These are phyloP conservation scores for Oegoconia quadripuncta DNA, from an alignment of 2,888 invertebrate genomes.

Conservation along the genomic window DNA sequence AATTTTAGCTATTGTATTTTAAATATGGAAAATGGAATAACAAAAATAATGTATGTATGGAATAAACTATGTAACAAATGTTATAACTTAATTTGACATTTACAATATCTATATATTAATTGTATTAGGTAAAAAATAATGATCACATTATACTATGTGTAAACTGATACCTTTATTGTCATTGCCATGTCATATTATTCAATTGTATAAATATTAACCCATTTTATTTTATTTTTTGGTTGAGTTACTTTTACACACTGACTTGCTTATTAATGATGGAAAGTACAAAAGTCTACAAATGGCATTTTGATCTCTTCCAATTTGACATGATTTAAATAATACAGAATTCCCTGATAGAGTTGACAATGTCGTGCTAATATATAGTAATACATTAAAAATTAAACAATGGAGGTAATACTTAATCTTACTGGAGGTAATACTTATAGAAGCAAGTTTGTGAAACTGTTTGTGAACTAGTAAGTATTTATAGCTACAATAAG, in stretches of 20 bases:
- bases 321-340: constrained; percentile 10
- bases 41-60: constrained; percentile 74
- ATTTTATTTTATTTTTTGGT: too few relatives aligned
- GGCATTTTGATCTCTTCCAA: constrained; percentile 33
- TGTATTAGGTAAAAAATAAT: constrained; percentile 14
- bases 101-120: constrained; percentile 62
- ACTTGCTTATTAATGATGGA: too few relatives aligned
- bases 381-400: constrained; percentile 48
- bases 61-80: constrained; percentile 73
- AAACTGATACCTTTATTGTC: background rate
- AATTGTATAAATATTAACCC: too few relatives aligned
- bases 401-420: constrained; percentile 72
- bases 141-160: constrained; percentile 1
- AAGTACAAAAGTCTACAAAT: too few relatives aligned
- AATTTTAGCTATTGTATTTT: constrained; percentile 73
- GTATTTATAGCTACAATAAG: too few relatives aligned
- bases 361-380: constrained; percentile 6
- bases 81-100: constrained; percentile 67
- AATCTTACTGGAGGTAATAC: constrained; percentile 74
- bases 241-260: too few relatives aligned
- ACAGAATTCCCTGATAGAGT: constrained; percentile 10
- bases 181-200: too few relatives aligned
- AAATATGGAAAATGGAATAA: constrained; percentile 69
- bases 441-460: constrained; percentile 58
- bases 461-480: constrained; percentile 59